Evolutionary conservation across 2,113 vertebrate genomes (phyloP).

Genomic region (Pseudorasbora parva): DNA sequence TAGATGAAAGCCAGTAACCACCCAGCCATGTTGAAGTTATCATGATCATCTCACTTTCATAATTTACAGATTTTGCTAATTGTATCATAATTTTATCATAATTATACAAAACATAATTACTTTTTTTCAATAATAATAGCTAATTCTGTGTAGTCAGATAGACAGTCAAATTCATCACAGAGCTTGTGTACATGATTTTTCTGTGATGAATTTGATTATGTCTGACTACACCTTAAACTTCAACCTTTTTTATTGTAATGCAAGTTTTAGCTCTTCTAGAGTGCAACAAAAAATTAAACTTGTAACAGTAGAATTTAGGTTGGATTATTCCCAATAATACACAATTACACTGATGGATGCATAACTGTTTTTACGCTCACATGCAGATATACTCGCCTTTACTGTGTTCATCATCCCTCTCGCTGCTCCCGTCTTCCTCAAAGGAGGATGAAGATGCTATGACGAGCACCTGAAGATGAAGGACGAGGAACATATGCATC

Average conservation of each 20-base stretch:
- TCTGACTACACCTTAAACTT: not conserved
- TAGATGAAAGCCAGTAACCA: not conserved
- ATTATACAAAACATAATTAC: too few relatives aligned
- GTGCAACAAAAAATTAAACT: not conserved
- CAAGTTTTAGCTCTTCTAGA: not conserved
- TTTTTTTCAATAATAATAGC: too few relatives aligned
- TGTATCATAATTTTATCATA: too few relatives aligned
- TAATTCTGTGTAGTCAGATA: too few relatives aligned
- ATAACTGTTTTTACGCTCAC: not conserved
- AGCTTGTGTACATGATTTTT: not conserved
- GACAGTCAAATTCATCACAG: too few relatives aligned
- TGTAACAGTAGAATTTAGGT: not conserved
- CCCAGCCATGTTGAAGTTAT: not conserved
- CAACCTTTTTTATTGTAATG: not conserved
- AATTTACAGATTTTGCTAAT: not conserved
- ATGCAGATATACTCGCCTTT: constrained; percentile 46
- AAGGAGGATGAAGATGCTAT: constrained; percentile 41
- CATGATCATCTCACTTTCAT: not conserved
- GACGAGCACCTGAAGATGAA: constrained; percentile 49
- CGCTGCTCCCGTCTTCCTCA: constrained; percentile 54
- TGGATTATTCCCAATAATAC: too few relatives aligned
- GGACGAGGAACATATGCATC: constrained; percentile 38
- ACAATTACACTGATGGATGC: not conserved
- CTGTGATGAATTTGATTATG: not conserved
- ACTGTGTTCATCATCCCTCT: constrained; percentile 43